Evolutionary conservation across 2,888 invertebrate genomes (phyloP).

Genomic region (Liopterus haemorrhoidalis): DNA sequence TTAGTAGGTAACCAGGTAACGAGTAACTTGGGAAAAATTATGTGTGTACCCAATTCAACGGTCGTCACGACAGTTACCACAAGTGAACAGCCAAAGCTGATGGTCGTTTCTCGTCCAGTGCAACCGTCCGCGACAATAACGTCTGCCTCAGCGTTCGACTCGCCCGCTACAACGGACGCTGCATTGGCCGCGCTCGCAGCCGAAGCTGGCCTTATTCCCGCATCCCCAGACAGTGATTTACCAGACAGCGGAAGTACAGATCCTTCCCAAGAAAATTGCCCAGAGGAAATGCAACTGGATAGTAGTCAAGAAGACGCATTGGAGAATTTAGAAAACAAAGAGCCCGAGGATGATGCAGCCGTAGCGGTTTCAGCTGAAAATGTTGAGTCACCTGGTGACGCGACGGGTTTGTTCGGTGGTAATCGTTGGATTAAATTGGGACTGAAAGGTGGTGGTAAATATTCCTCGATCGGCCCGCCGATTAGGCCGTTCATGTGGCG

Average conservation of each 20-base stretch:
- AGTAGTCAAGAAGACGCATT: no score
- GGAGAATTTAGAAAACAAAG: no score
- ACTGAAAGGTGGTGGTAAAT: slow-evolving; percentile 42
- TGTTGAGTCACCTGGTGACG: no score
- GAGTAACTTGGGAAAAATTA: slow-evolving; percentile 39
- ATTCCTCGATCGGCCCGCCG: slow-evolving; percentile 35
- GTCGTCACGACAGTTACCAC: slow-evolving; percentile 12
- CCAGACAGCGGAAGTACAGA: no score
- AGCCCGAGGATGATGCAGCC: no score
- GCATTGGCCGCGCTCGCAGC: slow-evolving; percentile 58
- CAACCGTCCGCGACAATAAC: slow-evolving; percentile 52
- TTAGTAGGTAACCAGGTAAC: slow-evolving; percentile 47
- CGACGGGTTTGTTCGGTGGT: slow-evolving; percentile 33
- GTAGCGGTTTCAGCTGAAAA: no score
- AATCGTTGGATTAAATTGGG: slow-evolving; percentile 36
- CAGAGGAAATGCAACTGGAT: no score
- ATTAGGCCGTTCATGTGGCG: slow-evolving; percentile 31
- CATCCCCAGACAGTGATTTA: no score
- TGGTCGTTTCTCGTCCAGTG: slow-evolving; percentile 51
- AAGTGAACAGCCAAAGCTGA: slow-evolving; percentile 42
- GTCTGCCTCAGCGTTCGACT: slow-evolving; percentile 46
- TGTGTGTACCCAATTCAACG: slow-evolving; percentile 38
- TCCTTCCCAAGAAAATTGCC: no score
- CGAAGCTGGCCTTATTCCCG: slow-evolving; percentile 56
- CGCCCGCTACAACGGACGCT: slow-evolving; percentile 57